phyloP scores from a whole-genome alignment of 2,888 invertebrate species.

The Sarcophaga rosellei region DNA sequence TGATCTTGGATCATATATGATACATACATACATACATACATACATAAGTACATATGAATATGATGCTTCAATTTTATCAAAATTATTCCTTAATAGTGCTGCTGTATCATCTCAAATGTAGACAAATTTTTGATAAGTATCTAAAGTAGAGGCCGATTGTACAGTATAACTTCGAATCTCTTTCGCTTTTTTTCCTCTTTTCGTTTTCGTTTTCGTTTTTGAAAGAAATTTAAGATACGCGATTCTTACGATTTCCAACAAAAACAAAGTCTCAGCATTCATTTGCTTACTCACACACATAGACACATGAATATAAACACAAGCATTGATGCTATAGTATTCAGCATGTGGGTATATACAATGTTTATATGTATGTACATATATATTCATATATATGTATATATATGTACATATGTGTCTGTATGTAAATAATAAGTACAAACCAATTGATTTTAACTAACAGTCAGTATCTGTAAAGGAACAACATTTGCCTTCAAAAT shows the following conservation, averaged over 20 bases:
- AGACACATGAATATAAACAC: neutral
- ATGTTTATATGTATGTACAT: neutral
- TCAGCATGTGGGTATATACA: neutral
- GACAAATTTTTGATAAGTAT: no score
- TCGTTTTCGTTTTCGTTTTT: neutral
- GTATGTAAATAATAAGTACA: constrained; percentile 8
- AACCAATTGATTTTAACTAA: constrained; percentile 64
- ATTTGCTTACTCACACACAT: constrained; percentile 8
- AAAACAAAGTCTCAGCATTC: constrained; percentile 26
- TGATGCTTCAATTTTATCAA: no score
- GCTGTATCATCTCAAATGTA: no score
- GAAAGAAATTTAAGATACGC: neutral
- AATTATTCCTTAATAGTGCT: no score
- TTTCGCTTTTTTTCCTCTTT: neutral
- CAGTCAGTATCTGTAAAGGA: constrained; percentile 48
- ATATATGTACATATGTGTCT: neutral
- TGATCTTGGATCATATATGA: no score
- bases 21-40: no score
- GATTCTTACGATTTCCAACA: constrained; percentile 20
- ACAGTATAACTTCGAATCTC: neutral
- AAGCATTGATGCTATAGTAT: neutral
- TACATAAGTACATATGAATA: no score
- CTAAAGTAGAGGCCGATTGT: neutral
- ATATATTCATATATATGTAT: neutral
- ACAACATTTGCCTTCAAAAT: constrained; percentile 54